Base-by-base conservation (phyloP, 2,113 vertebrate genomes). In the Ctenodactylus gundi region DNA sequence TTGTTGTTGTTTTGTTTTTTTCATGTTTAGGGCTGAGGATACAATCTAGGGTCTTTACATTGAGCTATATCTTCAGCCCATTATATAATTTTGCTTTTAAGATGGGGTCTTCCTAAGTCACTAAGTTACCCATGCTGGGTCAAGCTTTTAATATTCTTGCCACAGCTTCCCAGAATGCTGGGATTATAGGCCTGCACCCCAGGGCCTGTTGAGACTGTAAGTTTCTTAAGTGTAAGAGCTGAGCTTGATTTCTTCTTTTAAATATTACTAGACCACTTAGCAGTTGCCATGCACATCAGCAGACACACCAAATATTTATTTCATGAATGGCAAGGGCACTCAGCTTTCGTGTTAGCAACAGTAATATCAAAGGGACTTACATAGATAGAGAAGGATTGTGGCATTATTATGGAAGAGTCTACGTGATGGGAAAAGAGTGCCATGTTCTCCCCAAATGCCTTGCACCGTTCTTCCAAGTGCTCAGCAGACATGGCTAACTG, bases 351-450 rank as follows among this genome's bases (percentile, higher is more conserved):
- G 64, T n/a, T 75, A 34, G 14, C 68, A 39, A 39, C 39, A 80
- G 58, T 64, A 81, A 84, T 80, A 78, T 87, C 44, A 62, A 64
- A 94, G 60, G 36, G 18, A 60, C 57, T 41, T 27, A 64, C 25
- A 78, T 13, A 13, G 67, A 27, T 31, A 41, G 36, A 23, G 39
- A 81, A 93, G 68, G n/a, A 27, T 10, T 53, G 5, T 23, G 29
- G 41, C n/a, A 36, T 73, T 53, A 20, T 82, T 68, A 27, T 65
- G 58, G 68, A n/a, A 67, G 92, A 73, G 92, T 49, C n/a, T 15
- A 39, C 41, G 67, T 12, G 20, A 1, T 15, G 34, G 27, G 11
- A 27, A 11, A 17, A 0, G 27, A 6, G 10, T 29, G 9, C 1
- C 7, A 1, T 12, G 65, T 53, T 67, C 57, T 77, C 41, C 51